These are phyloP conservation scores for Yasuhikotakia modesta DNA, from an alignment of 2,797 vertebrate species.

Conservation along the genomic window DNA sequence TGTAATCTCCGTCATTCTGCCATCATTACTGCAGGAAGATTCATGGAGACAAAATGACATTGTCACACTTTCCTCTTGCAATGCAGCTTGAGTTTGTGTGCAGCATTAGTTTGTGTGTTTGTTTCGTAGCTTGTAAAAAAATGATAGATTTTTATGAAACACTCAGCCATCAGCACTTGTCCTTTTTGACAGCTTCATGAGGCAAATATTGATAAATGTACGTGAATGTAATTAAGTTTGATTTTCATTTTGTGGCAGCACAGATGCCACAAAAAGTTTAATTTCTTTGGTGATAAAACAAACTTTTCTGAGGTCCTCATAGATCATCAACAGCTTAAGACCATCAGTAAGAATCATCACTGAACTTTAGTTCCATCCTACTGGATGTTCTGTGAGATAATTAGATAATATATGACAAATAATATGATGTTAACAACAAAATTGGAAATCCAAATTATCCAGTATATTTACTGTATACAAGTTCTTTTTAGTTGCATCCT, in stretches of 20 bases:
- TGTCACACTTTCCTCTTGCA: background rate
- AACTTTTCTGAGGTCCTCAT: constrained; percentile 7
- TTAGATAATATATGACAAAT: too few relatives aligned
- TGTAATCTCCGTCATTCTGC: constrained; percentile 21
- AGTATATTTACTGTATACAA: too few relatives aligned
- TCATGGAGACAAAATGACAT: background rate
- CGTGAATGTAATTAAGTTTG: constrained; percentile 57
- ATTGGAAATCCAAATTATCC: too few relatives aligned
- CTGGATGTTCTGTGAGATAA: background rate
- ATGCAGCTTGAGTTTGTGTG: background rate
- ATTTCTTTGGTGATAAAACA: constrained; percentile 34
- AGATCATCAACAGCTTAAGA: background rate
- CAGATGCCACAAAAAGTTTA: background rate
- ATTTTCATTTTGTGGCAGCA: constrained; percentile 28
- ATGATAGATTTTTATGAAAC: constrained; percentile 47
- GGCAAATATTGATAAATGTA: constrained; percentile 52
- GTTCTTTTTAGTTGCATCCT: too few relatives aligned
- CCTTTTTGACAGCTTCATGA: constrained; percentile 42
- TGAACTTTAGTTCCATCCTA: background rate
- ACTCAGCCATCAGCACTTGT: constrained; percentile 41
- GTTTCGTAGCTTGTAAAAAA: constrained; percentile 37
- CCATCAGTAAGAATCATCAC: background rate
- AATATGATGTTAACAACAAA: too few relatives aligned
- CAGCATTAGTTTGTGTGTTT: constrained; percentile 43
- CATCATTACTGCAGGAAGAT: constrained; percentile 3